phyloP scores from a whole-genome alignment of 2,888 invertebrate species.

The Liodrosophila aerea region DNA sequence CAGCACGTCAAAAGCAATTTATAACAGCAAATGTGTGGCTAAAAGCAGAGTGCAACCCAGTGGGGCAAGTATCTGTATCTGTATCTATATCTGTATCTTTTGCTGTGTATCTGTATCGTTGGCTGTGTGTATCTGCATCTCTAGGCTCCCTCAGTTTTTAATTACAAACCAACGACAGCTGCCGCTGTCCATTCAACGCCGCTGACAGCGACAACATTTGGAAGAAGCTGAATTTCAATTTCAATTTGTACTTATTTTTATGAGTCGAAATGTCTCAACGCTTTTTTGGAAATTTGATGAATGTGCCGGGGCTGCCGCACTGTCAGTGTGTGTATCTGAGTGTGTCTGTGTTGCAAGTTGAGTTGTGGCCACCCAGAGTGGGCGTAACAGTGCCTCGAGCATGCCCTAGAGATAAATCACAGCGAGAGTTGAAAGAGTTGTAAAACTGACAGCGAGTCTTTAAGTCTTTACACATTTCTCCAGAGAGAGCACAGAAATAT shows the following conservation, averaged over 20 bases:
- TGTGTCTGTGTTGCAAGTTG: constrained; percentile 14
- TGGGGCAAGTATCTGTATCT: constrained; percentile 37
- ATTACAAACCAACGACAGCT: constrained; percentile 79
- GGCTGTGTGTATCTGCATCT: constrained; percentile 19
- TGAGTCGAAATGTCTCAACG: constrained; percentile 56
- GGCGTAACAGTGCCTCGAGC: constrained; percentile 4
- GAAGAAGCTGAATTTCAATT: constrained; percentile 50
- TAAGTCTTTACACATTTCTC: background rate
- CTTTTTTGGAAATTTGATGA: constrained; percentile 73
- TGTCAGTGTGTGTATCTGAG: constrained; percentile 10
- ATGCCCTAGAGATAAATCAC: background rate
- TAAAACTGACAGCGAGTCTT: too few relatives aligned
- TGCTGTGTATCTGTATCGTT: constrained; percentile 16
- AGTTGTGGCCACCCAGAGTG: constrained; percentile 55
- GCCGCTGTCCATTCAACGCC: constrained; percentile 66
- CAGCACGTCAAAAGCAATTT: constrained; percentile 72
- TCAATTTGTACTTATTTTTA: constrained; percentile 60
- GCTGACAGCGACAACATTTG: constrained; percentile 69
- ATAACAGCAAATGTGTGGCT: constrained; percentile 66
- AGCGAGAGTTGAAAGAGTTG: too few relatives aligned
- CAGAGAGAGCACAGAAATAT: constrained; percentile 6
- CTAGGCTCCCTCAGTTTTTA: constrained; percentile 68
- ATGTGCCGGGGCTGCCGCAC: constrained; percentile 52
- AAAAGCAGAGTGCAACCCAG: constrained; percentile 59
- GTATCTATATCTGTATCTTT: constrained; percentile 36